These are phyloP conservation scores for Cardiocondyla obscurior DNA, from an alignment of 1,140 invertebrate species.

Conservation along the genomic window DNA sequence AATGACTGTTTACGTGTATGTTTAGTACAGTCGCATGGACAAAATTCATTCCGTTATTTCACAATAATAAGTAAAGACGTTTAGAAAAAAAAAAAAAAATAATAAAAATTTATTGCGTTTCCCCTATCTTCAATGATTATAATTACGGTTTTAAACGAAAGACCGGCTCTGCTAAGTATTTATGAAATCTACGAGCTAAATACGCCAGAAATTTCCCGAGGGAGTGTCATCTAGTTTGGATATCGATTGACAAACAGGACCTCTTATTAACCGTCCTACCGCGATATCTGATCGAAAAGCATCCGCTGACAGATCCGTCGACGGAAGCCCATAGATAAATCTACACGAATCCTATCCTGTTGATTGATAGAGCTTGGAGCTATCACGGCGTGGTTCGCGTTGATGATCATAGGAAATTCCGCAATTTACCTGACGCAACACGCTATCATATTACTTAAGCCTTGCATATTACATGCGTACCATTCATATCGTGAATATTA, in stretches of 20 bases:
- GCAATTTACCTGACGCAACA: slow-evolving; percentile 6
- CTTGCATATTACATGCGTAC: not conserved
- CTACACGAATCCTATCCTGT: not conserved
- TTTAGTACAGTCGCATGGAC: not conserved
- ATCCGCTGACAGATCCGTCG: slow-evolving; percentile 13
- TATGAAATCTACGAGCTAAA: not conserved
- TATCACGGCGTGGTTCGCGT: slow-evolving; percentile 24
- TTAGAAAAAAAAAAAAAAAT: too few relatives aligned
- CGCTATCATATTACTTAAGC: not conserved
- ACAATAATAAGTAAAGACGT: too few relatives aligned
- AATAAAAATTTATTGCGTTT: not conserved
- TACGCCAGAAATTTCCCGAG: not conserved
- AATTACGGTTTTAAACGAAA: not conserved
- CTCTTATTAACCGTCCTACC: slow-evolving; percentile 35
- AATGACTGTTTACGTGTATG: not conserved
- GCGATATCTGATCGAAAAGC: slow-evolving; percentile 2
- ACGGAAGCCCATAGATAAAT: slow-evolving; percentile 18
- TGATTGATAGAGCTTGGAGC: slow-evolving; percentile 48
- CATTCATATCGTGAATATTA: too few relatives aligned
- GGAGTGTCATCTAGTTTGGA: slow-evolving; percentile 55
- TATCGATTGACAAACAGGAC: slow-evolving; percentile 69
- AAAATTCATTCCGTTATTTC: too few relatives aligned
- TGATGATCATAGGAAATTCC: not conserved
- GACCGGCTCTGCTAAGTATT: not conserved
- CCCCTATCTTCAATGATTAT: slow-evolving; percentile 6